Percentiles rank a stretch among this genome's conserved stretches.
These are phyloP conservation scores for Amblyjoppa fuscipennis DNA, from an alignment of 2,888 invertebrate species.

Conservation along the genomic window DNA sequence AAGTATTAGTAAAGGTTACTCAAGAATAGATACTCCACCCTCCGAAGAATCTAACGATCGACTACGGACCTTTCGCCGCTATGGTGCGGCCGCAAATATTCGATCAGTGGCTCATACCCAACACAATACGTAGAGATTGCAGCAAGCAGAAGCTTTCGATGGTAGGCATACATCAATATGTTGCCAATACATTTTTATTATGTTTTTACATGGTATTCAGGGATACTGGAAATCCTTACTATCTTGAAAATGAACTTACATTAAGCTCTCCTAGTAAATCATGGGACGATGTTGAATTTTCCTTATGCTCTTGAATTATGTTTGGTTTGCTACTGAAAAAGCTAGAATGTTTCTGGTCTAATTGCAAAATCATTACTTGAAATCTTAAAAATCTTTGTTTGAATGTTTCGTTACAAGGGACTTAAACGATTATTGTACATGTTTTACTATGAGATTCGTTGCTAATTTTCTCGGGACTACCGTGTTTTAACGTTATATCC, in stretches of 20 bases:
- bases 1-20: not conserved
- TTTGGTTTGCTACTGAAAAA: no score
- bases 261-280: not conserved
- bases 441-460: no score
- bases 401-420: no score
- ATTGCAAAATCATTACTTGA: no score
- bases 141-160: not conserved
- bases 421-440: no score
- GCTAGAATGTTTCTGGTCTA: no score
- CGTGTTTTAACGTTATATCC: no score
- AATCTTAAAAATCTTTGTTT: no score
- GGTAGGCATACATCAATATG: not conserved
- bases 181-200: not conserved
- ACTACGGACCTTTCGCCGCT: not conserved
- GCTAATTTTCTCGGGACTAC: no score
- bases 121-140: not conserved
- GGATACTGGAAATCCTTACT: not conserved
- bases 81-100: not conserved
- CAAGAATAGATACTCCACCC: not conserved
- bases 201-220: not conserved
- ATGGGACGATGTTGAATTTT: no score
- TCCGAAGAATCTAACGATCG: not conserved
- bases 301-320: no score
- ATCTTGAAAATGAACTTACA: not conserved
- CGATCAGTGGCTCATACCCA: not conserved